A percentile compares a stretch with the other conserved stretches of the same genome.
Evolutionary conservation across 2,888 invertebrate genomes (phyloP).

Genomic region (Caenorhabditis sp.): DNA sequence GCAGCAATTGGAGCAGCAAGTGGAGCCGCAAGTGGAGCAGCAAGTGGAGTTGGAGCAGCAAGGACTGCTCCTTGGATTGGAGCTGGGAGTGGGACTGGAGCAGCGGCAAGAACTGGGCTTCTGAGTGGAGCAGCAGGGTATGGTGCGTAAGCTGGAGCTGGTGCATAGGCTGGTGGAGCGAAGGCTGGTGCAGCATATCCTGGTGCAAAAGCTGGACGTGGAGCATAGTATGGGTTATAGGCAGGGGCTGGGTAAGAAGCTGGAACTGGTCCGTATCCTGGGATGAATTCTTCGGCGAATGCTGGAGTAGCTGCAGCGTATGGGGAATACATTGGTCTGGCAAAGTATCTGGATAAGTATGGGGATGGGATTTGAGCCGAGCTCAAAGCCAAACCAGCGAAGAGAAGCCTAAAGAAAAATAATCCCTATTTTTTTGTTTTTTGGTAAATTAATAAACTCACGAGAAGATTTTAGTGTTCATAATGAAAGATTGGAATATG

Average conservation of each 20-base stretch:
- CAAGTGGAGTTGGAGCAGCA: conserved; percentile 18
- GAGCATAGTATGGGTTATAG: conserved; percentile 10
- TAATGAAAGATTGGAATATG: not conserved
- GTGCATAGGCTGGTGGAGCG: conserved; percentile 1
- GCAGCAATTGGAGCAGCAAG: conserved; percentile 19
- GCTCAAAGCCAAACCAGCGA: not conserved
- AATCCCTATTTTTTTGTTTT: too few relatives aligned
- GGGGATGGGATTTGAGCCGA: not conserved
- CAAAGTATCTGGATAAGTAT: not conserved
- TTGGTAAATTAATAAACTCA: too few relatives aligned
- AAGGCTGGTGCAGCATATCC: conserved; percentile 9
- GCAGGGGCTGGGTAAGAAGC: not conserved
- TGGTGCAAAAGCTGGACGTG: conserved; percentile 23
- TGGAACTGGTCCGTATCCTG: not conserved
- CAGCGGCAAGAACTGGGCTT: conserved; percentile 12
- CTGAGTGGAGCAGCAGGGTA: conserved; percentile 14
- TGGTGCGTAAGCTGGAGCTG: conserved; percentile 23
- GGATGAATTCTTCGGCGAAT: not conserved
- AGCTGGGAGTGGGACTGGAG: conserved; percentile 14
- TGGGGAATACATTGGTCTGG: not conserved
- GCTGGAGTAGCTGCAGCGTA: not conserved
- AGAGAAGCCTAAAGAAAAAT: not conserved
- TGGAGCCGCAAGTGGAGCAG: conserved; percentile 27
- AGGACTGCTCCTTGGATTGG: conserved; percentile 9
- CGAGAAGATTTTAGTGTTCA: not conserved